Evolutionary conservation across 2,113 vertebrate species (phyloP), one percentile per base, ranked within the genome.

Genomic region (Takifugu flavidus): DNA sequence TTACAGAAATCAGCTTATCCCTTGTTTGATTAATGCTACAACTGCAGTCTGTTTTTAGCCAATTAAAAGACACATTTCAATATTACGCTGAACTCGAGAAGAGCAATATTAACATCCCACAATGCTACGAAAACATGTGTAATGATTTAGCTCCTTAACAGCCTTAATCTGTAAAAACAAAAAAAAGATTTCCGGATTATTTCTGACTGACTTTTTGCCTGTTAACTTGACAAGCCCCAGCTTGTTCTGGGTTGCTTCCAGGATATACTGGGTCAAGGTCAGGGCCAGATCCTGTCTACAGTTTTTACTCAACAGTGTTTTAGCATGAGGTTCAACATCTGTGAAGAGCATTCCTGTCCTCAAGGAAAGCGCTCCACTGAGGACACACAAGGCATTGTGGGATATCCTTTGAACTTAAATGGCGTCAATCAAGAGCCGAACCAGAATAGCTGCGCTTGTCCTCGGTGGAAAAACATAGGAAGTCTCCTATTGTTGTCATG

Each of bases 281-380:
- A 50, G 62, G 72, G 51, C 50, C 47, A 5, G 59, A 10, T 39
- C 34, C 34, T 39, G 53, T 61, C 63, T 69, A 52, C 47, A 20
- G n/a, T 42, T 56, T 67, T 49, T 39, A 62, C 31, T 56, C 61
- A 13, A 26, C 49, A 25, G 43, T 44, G 70, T 65, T 61, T 70
- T 34, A 72, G 64, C 64, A n/a, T 45, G 55, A 80, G 62, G 49
- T 59, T 34, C 34, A 63, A 74, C 86, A 87, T 90, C 82, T 85
- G 86, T 26, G 52, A 62, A 78, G 70, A 20, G 43, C 64, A 74
- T 83, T 83, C 45, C 31, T 63, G 68, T 62, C 56, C 45, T 72
- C n/a, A 46, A 51, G 52, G 49, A 65, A 65, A 71, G 70, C 43
- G 25, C 56, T 67, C 64, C 25, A 3, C 57, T n/a, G 67, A 76